Base-by-base conservation (phyloP, 92 coral and sea anemone genomes). In the Micromussa lordhowensis region DNA sequence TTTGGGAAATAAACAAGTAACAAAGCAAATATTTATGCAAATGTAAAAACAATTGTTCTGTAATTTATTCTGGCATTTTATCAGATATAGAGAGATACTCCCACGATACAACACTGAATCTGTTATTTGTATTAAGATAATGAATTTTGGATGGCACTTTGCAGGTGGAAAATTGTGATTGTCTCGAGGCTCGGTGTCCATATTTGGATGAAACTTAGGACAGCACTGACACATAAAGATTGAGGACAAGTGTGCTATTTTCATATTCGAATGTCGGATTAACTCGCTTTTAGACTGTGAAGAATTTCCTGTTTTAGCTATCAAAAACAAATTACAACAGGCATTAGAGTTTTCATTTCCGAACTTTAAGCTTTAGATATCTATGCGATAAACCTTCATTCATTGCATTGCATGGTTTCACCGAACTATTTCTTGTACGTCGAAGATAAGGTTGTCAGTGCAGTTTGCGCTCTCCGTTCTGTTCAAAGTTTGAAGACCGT, bases 301-400 rank as follows among this genome's bases (percentile, higher is more conserved):
- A 82, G 78, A 82, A 69, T 82, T 82, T 82, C 86, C 86, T 68
- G 86, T 82, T 82, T 66, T 68, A 8, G 38, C 48, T 22, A 68
- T 82, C 51, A 69, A 51, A 40, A 82, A 29, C 55, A 10, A 17
- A 68, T 82, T 68, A 82, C 69, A 49, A 68, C 30, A n/a, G 51
- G 61, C 84, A 35, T 81, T n/a, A 81, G 18, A 19, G 22, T 18
- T 80, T 53, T 22, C 49, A 31, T 1, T 19, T 29, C 82, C 44
- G 68, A 79, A 14, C 5, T 70, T 70, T 30, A 29, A 44, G 44
- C 22, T 29, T 22, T 16, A 15, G 31, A 30, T 35, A 28, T 70
- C 19, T 19, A 13, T 3, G 3, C 16, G 75, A 30, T 29, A 30
- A 72, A 35, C 21, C 24, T 68, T 17, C 22, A 38, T 70, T 12